Evolutionary conservation across 1,140 invertebrate genomes (phyloP).

Genomic region (Halesus radiatus): DNA sequence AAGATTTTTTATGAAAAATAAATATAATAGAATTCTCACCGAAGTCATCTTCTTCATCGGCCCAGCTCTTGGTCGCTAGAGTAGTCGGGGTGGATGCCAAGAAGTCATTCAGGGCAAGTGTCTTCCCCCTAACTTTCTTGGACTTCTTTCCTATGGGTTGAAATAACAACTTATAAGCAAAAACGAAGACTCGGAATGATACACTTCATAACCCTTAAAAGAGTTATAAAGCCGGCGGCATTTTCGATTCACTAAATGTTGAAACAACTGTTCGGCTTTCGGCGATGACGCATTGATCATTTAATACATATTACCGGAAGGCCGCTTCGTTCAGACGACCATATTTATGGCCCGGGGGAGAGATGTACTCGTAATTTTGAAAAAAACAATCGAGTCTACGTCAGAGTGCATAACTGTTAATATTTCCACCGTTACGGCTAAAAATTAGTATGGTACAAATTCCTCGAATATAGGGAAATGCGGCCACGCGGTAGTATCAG

Average conservation of each 20-base stretch:
- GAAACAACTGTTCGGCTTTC: slow-evolving; percentile 13
- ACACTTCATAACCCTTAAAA: too few relatives aligned
- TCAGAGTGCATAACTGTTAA: slow-evolving; percentile 8
- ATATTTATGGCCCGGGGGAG: slow-evolving; percentile 14
- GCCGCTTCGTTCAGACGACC: slow-evolving; percentile 26
- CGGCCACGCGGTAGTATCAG: slow-evolving; percentile 71
- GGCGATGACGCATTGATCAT: slow-evolving; percentile 47
- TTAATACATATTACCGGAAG: slow-evolving; percentile 43
- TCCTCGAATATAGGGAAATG: slow-evolving; percentile 64
- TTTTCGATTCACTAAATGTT: neutral
- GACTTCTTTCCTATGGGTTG: slow-evolving; percentile 67
- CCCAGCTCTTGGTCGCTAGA: slow-evolving; percentile 66
- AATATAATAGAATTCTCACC: slow-evolving; percentile 60
- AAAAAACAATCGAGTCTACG: slow-evolving; percentile 1
- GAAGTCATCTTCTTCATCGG: slow-evolving; percentile 68
- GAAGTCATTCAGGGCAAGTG: slow-evolving; percentile 67
- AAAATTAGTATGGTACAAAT: slow-evolving; percentile 27
- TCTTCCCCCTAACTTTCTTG: slow-evolving; percentile 70
- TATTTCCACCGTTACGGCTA: neutral
- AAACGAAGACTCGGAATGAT: too few relatives aligned
- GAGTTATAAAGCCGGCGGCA: too few relatives aligned
- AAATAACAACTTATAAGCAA: neutral
- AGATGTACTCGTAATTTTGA: neutral
- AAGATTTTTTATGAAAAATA: neutral
- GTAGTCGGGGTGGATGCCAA: slow-evolving; percentile 65